Conservation (phyloP, 92 coral and sea anemone genomes). For the Actinernus sp. region DNA sequence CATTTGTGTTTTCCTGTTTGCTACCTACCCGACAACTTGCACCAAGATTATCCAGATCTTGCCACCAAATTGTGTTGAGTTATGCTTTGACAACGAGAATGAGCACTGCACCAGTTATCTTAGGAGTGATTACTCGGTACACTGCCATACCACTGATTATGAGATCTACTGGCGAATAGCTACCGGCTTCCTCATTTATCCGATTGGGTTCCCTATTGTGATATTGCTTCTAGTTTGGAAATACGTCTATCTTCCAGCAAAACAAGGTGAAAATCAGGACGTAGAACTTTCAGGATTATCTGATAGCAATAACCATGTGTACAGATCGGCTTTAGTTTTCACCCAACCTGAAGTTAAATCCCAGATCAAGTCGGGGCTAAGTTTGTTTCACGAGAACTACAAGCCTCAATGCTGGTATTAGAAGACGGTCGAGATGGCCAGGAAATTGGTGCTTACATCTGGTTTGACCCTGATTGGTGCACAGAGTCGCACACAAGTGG, state of each 20-base stretch:
- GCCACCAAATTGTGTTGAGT: constrained; percentile 40
- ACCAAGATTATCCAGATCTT: constrained; percentile 56
- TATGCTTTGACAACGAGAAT: constrained; percentile 29
- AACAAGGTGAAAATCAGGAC: not conserved
- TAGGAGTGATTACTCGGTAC: constrained; percentile 48
- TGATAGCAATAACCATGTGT: not conserved
- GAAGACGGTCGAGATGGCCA: constrained; percentile 63
- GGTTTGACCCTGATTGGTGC: constrained; percentile 54
- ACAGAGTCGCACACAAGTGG: constrained; percentile 57
- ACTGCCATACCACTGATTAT: constrained; percentile 25
- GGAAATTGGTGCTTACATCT: constrained; percentile 55
- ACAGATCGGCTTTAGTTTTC: no score
- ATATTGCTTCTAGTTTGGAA: constrained; percentile 47
- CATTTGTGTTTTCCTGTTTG: constrained; percentile 52
- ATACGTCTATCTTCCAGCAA: constrained; percentile 18
- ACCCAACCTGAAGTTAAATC: not conserved
- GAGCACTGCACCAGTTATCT: constrained; percentile 25
- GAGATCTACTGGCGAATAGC: constrained; percentile 41
- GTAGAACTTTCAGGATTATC: not conserved
- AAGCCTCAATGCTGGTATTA: constrained; percentile 62
- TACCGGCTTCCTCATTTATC: constrained; percentile 42
- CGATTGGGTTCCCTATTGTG: constrained; percentile 57
- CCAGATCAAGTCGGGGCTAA: constrained; percentile 18
- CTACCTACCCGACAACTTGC: constrained; percentile 58
- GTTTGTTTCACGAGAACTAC: constrained; percentile 67